phyloP scores from a whole-genome alignment of 35 echinoderm and acorn worm species.

The Diadema setosum region DNA sequence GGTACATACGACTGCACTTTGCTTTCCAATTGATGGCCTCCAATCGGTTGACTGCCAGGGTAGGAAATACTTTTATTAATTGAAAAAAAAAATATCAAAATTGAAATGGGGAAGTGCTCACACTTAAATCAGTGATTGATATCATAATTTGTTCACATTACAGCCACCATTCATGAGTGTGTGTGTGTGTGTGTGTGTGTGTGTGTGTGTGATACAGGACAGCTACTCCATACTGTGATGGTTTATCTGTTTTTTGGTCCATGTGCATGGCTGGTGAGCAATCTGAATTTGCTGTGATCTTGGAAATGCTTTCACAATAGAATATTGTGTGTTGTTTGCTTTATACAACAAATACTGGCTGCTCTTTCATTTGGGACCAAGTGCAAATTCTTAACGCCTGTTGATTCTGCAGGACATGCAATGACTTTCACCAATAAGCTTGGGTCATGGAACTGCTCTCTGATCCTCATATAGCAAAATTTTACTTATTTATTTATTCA shows the following conservation, averaged over 20 bases:
- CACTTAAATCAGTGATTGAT: not conserved
- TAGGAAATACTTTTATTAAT: conserved; percentile 52
- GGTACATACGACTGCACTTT: too few species aligned
- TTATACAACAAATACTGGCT: not conserved
- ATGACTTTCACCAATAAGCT: too few species aligned
- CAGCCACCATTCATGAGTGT: not conserved
- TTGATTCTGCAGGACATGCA: not conserved
- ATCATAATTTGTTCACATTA: not conserved
- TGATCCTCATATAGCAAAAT: too few species aligned
- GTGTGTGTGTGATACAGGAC: not conserved
- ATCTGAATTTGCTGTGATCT: not conserved
- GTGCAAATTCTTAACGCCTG: not conserved
- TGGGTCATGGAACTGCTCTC: too few species aligned
- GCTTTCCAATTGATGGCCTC: too few species aligned
- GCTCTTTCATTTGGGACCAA: not conserved
- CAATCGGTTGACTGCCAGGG: too few species aligned
- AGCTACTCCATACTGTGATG: not conserved
- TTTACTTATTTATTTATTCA: too few species aligned
- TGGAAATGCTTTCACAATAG: not conserved
- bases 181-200: not conserved
- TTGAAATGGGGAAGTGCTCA: not conserved
- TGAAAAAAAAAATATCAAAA: not conserved
- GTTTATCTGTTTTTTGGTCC: not conserved
- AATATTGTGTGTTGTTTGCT: not conserved
- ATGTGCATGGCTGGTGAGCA: not conserved